These are phyloP conservation scores for Drosophila planitibia DNA, from an alignment of 2,888 invertebrate species.

Conservation along the genomic window DNA sequence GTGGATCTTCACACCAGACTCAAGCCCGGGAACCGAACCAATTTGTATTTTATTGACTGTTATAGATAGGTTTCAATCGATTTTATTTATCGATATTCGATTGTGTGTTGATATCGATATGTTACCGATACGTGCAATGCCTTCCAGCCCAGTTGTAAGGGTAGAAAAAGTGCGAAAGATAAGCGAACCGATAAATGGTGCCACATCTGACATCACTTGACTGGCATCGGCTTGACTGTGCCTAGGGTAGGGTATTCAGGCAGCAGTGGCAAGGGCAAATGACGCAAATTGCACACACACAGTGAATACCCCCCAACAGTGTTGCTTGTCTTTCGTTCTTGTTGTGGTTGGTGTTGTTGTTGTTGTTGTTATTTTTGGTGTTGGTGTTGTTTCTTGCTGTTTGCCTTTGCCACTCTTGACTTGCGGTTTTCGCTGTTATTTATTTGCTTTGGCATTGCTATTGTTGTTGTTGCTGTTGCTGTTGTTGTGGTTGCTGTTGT, in stretches of 20 bases:
- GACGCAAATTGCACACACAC: constrained; percentile 65
- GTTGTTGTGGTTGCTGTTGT: neutral
- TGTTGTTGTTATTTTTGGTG: neutral
- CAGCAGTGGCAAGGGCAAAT: constrained; percentile 51
- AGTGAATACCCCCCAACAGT: constrained; percentile 45
- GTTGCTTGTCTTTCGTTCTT: constrained; percentile 21
- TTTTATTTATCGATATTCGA: neutral
- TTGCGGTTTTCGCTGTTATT: constrained; percentile 50
- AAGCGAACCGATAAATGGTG: neutral
- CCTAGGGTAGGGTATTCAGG: neutral
- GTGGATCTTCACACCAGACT: neutral
- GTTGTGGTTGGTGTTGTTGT: constrained; percentile 10
- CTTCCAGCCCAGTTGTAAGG: neutral
- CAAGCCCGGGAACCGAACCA: neutral
- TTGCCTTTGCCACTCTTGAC: constrained; percentile 54
- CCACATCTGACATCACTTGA: neutral
- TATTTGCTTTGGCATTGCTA: constrained; percentile 26
- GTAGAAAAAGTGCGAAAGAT: neutral
- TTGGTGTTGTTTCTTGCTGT: constrained; percentile 31
- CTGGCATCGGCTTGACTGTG: neutral
- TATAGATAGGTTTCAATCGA: neutral
- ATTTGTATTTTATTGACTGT: neutral
- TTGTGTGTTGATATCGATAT: neutral
- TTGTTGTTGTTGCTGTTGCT: constrained; percentile 1
- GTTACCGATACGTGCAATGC: neutral